A percentile compares a stretch with the other conserved stretches of the same genome.
Conservation (phyloP, 2,113 vertebrate species). For the Piaya cayana region DNA sequence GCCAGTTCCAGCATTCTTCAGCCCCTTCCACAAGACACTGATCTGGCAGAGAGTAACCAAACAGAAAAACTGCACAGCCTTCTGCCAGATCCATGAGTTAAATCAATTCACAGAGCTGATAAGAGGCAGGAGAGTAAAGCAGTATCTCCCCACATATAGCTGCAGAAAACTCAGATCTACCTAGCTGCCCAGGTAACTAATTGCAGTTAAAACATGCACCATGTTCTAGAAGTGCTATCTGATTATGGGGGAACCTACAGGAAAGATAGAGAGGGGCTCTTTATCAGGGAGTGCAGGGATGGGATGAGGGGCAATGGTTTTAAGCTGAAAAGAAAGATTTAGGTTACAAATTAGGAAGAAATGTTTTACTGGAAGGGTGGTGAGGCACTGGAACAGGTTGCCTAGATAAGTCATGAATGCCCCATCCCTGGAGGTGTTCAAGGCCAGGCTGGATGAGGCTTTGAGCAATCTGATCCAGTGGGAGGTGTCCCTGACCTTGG, state of each 20-base stretch:
- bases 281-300: too few species aligned
- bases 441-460: too few species aligned
- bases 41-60: neutral
- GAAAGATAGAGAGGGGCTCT: too few species aligned
- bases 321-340: too few species aligned
- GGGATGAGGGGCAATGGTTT: too few species aligned
- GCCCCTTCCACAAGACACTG: neutral
- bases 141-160: neutral
- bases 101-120: neutral
- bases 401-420: too few species aligned
- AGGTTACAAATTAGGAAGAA: too few species aligned
- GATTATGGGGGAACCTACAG: neutral
- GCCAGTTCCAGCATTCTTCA: neutral
- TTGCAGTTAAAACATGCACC: neutral
- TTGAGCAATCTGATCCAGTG: too few species aligned
- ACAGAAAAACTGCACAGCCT: neutral
- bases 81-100: neutral
- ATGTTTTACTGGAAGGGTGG: too few species aligned
- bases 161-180: neutral
- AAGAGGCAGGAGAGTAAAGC: neutral
- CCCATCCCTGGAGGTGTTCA: too few species aligned
- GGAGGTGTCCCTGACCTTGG: too few species aligned
- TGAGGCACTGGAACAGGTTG: too few species aligned
- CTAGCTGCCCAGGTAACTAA: neutral
- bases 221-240: neutral